phyloP scores from a whole-genome alignment of 2,797 vertebrate species.

The Allobates femoralis region DNA sequence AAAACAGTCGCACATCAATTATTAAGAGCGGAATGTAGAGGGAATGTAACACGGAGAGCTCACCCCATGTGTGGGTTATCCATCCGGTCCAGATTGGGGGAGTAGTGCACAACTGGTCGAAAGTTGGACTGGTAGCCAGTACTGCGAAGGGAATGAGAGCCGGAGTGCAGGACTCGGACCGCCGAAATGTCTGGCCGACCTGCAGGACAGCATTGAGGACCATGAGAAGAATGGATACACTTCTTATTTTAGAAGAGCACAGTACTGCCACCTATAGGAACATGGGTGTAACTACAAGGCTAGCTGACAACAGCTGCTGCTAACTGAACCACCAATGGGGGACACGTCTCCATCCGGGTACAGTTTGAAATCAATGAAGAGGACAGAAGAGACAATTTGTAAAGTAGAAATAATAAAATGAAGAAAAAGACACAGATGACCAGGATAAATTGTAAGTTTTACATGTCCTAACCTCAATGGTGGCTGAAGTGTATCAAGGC shows the following conservation, averaged over 20 bases:
- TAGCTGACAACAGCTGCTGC: no score
- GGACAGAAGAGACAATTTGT: not conserved
- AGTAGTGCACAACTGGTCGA: slow-evolving; percentile 43
- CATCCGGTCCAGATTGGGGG: slow-evolving; percentile 46
- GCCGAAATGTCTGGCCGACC: slow-evolving; percentile 25
- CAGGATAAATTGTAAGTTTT: no score
- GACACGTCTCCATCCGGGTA: not conserved
- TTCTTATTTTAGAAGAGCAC: not conserved
- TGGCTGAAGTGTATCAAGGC: no score
- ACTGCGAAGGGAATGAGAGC: slow-evolving; percentile 35
- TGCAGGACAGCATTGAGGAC: slow-evolving; percentile 15
- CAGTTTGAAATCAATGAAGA: not conserved
- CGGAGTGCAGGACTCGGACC: not conserved
- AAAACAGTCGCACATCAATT: not conserved
- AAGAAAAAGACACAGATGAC: no score
- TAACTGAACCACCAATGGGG: not conserved
- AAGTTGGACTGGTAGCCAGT: slow-evolving; percentile 72
- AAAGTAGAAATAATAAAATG: no score
- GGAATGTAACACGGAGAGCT: not conserved
- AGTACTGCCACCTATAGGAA: not conserved
- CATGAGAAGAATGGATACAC: not conserved
- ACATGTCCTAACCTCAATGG: no score
- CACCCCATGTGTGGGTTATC: slow-evolving; percentile 68
- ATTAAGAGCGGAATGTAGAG: not conserved
- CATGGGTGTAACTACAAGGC: not conserved